Base-by-base conservation (phyloP, 2,113 vertebrate species). In the Chamaea fasciata region DNA sequence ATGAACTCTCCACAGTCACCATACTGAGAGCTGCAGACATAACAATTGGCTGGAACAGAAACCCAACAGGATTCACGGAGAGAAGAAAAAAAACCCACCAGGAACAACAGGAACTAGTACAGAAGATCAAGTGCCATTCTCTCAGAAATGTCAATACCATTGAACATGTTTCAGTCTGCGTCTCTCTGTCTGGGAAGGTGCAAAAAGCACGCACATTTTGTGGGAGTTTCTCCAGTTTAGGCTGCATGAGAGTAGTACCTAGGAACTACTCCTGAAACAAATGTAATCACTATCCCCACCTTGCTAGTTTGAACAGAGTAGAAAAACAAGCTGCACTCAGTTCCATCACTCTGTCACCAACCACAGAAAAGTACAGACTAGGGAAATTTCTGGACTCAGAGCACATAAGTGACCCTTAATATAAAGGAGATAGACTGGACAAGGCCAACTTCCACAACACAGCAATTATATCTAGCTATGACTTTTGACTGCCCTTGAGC, bases 1-100 rank as follows among this genome's bases (percentile, higher is more conserved):
- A 69, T 67, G 30, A 91, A 85, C 31, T 62, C 50, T 50, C 62
- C 37, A 46, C 26, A 89, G 63, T 23, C 78, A 94, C 74, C 41
- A 13, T 18, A 21, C n/a, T 68, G 49, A 49, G 44, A 78, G 41
- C 27, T 53, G 44, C 6, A 87, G 35, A 87, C 20, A 3, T 23
- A 94, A 75, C 33, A 89, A 74, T 0, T 59, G 55, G 10, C 33
- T 63, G 37, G 31, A 87, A 67, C 19, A 74, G 35, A 35, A n/a
- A n/a, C 18, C 17, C 63, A 85, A 64, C 27, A 44, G 4, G 15
- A 80, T 21, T 81, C 55, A 27, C 0, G 2, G 23, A 75, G 13
- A 77, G 12, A 31, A 37, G 20, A 3, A 39, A 68, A 41, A 44
- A 35, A 17, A 0, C 0, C 5, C 19, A 55, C 11, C 23, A 68